Evolutionary conservation across 2,888 invertebrate genomes (phyloP).

Genomic region (Acronicta psi): DNA sequence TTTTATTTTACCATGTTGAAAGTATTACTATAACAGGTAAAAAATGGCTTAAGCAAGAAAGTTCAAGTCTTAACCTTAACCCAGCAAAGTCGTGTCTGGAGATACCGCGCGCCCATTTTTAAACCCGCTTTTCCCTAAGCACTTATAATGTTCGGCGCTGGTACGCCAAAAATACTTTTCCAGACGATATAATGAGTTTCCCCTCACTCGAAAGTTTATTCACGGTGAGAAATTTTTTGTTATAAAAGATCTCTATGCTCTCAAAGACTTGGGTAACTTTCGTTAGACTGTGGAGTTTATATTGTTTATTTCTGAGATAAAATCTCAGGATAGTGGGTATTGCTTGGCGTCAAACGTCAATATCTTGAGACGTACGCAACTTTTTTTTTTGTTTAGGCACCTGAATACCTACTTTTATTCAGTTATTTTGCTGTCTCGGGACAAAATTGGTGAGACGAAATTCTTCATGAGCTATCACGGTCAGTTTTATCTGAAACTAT

Average conservation of each 20-base stretch:
- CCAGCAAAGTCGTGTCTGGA: no score
- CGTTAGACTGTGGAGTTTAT: constrained; percentile 12
- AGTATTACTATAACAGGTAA: no score
- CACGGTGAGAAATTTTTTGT: constrained; percentile 23
- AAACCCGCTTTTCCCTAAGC: background rate
- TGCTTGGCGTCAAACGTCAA: constrained; percentile 1
- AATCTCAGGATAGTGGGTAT: constrained; percentile 13
- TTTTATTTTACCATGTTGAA: no score
- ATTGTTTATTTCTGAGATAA: constrained; percentile 27
- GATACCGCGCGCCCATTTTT: no score
- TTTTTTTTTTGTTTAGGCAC: background rate
- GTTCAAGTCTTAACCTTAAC: no score
- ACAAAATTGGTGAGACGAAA: background rate
- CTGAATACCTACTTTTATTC: no score
- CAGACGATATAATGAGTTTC: constrained; percentile 28
- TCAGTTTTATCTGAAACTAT: background rate
- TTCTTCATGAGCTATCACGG: background rate
- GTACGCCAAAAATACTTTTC: constrained; percentile 20
- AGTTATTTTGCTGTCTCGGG: background rate
- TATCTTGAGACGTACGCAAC: background rate
- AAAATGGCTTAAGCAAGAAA: no score
- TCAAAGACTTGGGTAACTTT: constrained; percentile 13
- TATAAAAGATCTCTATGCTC: constrained; percentile 26
- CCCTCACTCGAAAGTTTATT: constrained; percentile 27
- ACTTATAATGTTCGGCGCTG: constrained; percentile 7